These are phyloP conservation scores for Polia nebulosa DNA, from an alignment of 2,888 invertebrate genomes.

Conservation along the genomic window DNA sequence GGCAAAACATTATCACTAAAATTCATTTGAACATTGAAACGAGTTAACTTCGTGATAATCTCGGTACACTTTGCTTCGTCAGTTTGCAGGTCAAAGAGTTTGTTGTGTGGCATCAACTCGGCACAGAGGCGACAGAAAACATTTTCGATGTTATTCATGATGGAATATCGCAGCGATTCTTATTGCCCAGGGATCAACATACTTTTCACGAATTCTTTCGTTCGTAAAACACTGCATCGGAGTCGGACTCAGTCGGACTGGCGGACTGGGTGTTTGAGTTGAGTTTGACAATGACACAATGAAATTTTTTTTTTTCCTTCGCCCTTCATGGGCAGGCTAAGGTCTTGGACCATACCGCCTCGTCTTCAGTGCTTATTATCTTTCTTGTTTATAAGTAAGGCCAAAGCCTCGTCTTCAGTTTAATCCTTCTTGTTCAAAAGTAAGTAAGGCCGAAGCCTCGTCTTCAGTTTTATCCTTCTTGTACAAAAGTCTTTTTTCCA, in stretches of 20 bases:
- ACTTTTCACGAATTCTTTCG: slow-evolving; percentile 15
- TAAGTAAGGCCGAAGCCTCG: too few species aligned
- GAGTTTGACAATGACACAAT: too few species aligned
- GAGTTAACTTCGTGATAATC: slow-evolving; percentile 72
- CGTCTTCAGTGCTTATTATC: too few species aligned
- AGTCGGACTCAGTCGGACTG: too few species aligned
- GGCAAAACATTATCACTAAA: slow-evolving; percentile 72
- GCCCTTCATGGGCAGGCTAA: too few species aligned
- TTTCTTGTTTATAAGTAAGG: too few species aligned
- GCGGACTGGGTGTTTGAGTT: not conserved
- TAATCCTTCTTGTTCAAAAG: too few species aligned
- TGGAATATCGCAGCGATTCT: slow-evolving; percentile 12
- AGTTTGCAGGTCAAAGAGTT: slow-evolving; percentile 72
- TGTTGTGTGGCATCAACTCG: slow-evolving; percentile 70
- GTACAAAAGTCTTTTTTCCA: too few species aligned
- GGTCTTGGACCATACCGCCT: too few species aligned
- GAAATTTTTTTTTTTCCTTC: too few species aligned
- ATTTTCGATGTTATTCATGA: slow-evolving; percentile 67
- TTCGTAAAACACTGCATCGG: not conserved
- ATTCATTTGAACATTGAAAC: slow-evolving; percentile 74
- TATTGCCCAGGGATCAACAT: slow-evolving; percentile 12
- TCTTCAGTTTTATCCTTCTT: too few species aligned
- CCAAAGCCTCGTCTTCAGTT: too few species aligned
- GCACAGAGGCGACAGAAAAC: slow-evolving; percentile 79
- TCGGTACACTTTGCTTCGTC: slow-evolving; percentile 69